These are phyloP conservation scores for Caenorhabditis brenneri DNA, from an alignment of 1,140 invertebrate genomes.

Conservation along the genomic window DNA sequence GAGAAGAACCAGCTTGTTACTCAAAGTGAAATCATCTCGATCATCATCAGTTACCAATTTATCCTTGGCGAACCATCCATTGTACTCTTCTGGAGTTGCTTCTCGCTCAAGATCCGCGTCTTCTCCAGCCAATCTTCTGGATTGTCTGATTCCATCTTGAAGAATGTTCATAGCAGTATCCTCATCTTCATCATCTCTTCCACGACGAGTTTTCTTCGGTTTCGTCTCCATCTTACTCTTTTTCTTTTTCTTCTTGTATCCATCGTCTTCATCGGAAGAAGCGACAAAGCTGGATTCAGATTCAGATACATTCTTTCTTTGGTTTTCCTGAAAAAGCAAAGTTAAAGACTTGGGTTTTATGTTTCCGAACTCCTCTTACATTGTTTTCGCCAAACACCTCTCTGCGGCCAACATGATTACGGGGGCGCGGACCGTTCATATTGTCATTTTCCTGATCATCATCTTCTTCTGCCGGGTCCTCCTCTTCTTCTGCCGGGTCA, in stretches of 20 bases:
- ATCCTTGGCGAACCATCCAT: conserved; percentile 54
- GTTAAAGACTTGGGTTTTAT: no score
- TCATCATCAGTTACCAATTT: conserved; percentile 60
- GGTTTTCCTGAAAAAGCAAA: no score
- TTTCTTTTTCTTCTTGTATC: not conserved
- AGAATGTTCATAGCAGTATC: conserved; percentile 3
- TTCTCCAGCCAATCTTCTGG: conserved; percentile 47
- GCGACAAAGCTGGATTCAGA: no score
- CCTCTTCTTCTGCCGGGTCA: no score
- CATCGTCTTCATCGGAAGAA: conserved; percentile 20
- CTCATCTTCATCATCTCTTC: not conserved
- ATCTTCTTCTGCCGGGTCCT: no score
- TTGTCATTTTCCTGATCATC: no score
- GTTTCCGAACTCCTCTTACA: no score
- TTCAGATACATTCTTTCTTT: no score
- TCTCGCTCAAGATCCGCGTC: conserved; percentile 46
- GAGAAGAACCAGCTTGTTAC: conserved; percentile 73
- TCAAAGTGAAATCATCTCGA: conserved; percentile 70
- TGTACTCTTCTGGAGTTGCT: conserved; percentile 54
- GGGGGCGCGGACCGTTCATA: no score
- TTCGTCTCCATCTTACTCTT: not conserved
- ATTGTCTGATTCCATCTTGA: conserved; percentile 50
- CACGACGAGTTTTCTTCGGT: not conserved
- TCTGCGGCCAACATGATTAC: no score
- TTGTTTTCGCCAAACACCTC: no score